Evolutionary conservation across 2,888 invertebrate species (phyloP).

Genomic region (Sylvicola fuscatus): DNA sequence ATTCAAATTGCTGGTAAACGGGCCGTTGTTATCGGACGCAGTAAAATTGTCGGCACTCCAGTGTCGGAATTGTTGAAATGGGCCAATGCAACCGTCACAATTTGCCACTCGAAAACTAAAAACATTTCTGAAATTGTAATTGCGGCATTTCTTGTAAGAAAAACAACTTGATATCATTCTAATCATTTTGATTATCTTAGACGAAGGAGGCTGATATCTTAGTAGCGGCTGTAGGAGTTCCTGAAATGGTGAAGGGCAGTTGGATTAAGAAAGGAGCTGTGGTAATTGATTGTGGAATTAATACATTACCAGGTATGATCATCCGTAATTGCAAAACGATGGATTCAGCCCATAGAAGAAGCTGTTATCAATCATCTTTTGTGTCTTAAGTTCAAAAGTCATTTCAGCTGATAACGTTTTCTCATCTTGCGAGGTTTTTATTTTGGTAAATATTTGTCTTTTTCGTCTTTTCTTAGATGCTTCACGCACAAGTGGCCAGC

Average conservation of each 20-base stretch:
- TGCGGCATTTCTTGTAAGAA: slow-evolving; percentile 1
- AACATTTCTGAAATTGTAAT: slow-evolving; percentile 53
- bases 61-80: slow-evolving; percentile 86
- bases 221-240: slow-evolving; percentile 85
- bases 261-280: slow-evolving; percentile 98
- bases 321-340: too few relatives aligned
- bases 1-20: slow-evolving; percentile 56
- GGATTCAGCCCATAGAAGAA: too few relatives aligned
- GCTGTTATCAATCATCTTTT: too few relatives aligned
- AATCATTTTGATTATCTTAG: slow-evolving; percentile 18
- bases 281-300: slow-evolving; percentile 98
- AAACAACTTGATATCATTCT: neutral
- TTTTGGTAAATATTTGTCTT: too few relatives aligned
- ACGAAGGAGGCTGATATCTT: slow-evolving; percentile 75
- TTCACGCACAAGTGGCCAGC: slow-evolving; percentile 55
- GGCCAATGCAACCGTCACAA: slow-evolving; percentile 92
- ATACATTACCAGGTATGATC: slow-evolving; percentile 72
- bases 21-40: slow-evolving; percentile 89
- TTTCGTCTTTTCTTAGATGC: slow-evolving; percentile 42
- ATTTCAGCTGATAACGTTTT: too few relatives aligned
- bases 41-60: slow-evolving; percentile 95
- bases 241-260: slow-evolving; percentile 76
- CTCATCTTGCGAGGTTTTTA: too few relatives aligned
- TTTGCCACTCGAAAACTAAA: slow-evolving; percentile 88
- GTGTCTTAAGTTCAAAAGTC: too few relatives aligned